A percentile compares a stretch with the other conserved stretches of the same genome.
phyloP scores from a whole-genome alignment of 2,797 vertebrate genomes.

The Sandelia bainsii region DNA sequence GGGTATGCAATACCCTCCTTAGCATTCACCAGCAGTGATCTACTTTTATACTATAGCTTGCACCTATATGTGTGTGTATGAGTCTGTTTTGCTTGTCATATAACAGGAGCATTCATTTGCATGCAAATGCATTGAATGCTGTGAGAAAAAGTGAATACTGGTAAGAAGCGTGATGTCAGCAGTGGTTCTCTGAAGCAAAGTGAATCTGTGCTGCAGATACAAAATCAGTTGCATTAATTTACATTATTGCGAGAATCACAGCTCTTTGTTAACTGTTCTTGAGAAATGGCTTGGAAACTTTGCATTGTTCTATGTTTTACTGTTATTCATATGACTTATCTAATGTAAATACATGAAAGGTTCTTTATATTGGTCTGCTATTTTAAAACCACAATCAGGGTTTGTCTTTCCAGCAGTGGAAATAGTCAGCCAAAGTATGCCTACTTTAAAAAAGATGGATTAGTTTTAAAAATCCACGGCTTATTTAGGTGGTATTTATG shows the following conservation, averaged over 20 bases:
- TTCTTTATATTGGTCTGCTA: conserved; percentile 56
- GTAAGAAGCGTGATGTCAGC: neutral
- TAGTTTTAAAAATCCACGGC: neutral
- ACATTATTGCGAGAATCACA: conserved; percentile 44
- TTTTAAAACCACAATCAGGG: conserved; percentile 55
- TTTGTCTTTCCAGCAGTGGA: conserved; percentile 55
- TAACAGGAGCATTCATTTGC: conserved; percentile 1
- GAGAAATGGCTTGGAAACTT: conserved; percentile 60
- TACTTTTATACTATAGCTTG: too few species aligned
- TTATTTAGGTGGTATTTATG: neutral
- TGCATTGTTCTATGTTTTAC: conserved; percentile 70
- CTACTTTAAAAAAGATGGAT: conserved; percentile 16
- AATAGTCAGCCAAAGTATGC: conserved; percentile 12
- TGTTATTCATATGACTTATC: conserved; percentile 69
- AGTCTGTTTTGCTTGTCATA: neutral
- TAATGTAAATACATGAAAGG: conserved; percentile 73
- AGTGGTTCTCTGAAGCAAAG: neutral
- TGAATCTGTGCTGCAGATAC: neutral
- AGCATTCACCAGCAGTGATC: conserved; percentile 56
- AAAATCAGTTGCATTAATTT: conserved; percentile 49
- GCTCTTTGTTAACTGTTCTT: conserved; percentile 43
- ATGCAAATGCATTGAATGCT: neutral
- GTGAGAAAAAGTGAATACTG: neutral
- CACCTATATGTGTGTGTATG: neutral
- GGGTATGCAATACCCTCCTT: conserved; percentile 65